Evolutionary conservation across 2,888 invertebrate genomes (phyloP).

Genomic region (Phasia obesa): DNA sequence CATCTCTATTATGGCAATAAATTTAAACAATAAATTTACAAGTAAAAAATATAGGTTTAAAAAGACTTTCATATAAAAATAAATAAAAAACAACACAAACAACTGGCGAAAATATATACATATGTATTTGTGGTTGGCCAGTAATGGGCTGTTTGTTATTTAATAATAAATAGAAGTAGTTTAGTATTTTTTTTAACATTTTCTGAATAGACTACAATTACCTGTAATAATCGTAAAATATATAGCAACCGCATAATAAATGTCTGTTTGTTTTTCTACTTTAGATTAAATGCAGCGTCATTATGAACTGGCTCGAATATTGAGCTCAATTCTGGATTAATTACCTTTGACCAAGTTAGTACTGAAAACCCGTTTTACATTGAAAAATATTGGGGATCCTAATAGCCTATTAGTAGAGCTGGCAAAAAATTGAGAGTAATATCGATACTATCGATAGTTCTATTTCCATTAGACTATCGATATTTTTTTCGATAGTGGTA

Average conservation of each 20-base stretch:
- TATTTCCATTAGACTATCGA: too few relatives aligned
- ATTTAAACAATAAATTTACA: conserved; percentile 48
- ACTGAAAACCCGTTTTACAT: too few relatives aligned
- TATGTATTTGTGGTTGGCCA: conserved; percentile 47
- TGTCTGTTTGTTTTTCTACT: neutral
- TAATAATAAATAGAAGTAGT: conserved; percentile 24
- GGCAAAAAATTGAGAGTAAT: too few relatives aligned
- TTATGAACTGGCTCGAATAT: too few relatives aligned
- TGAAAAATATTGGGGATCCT: too few relatives aligned
- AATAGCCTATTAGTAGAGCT: too few relatives aligned
- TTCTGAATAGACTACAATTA: conserved; percentile 32
- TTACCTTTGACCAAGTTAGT: too few relatives aligned
- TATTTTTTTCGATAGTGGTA: too few relatives aligned
- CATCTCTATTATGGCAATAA: conserved; percentile 63
- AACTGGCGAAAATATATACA: conserved; percentile 47
- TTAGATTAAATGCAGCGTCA: too few relatives aligned
- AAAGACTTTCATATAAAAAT: neutral
- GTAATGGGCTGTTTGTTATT: conserved; percentile 11
- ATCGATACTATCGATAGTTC: too few relatives aligned
- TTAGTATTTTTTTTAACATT: conserved; percentile 18
- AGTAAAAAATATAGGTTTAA: conserved; percentile 35
- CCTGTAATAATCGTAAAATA: conserved; percentile 57
- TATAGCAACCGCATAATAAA: neutral
- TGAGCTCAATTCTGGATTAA: too few relatives aligned
- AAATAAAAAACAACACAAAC: conserved; percentile 14